A percentile compares a stretch with the other conserved stretches of the same genome.
These are phyloP conservation scores for Hyppa rectilinea DNA, from an alignment of 2,888 invertebrate species.

Conservation along the genomic window DNA sequence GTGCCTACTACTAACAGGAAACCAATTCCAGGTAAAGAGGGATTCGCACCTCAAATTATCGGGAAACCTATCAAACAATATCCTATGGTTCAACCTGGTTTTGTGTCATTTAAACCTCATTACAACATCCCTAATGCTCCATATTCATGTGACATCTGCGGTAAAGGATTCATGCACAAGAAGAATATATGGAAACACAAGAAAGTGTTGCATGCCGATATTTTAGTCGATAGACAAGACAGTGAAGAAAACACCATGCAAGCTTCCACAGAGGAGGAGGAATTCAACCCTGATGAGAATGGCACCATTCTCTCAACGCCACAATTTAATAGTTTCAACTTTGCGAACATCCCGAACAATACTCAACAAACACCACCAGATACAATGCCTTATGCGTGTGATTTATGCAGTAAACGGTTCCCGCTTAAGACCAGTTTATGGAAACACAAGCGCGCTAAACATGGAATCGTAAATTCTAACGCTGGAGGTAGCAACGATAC, in stretches of 20 bases:
- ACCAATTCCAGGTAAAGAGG: conserved; percentile 79
- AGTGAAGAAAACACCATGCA: conserved; percentile 89
- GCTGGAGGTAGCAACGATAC: conserved; percentile 72
- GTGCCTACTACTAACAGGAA: conserved; percentile 88
- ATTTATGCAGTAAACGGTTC: conserved; percentile 87
- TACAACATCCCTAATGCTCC: conserved; percentile 87
- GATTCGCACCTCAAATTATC: conserved; percentile 85
- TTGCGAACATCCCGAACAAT: conserved; percentile 80
- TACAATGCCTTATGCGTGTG: conserved; percentile 83
- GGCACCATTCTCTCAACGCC: conserved; percentile 85
- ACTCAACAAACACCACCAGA: conserved; percentile 75
- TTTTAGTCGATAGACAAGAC: conserved; percentile 85
- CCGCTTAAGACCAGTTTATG: conserved; percentile 86
- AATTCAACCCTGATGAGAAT: conserved; percentile 86
- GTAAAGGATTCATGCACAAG: conserved; percentile 91
- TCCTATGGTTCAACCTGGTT: conserved; percentile 79
- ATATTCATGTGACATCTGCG: conserved; percentile 92
- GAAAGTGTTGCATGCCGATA: conserved; percentile 88
- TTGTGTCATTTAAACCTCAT: conserved; percentile 82
- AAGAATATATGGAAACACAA: conserved; percentile 90
- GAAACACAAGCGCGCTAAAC: conserved; percentile 89
- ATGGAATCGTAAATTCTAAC: conserved; percentile 83
- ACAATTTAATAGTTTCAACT: conserved; percentile 89
- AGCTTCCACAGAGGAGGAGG: conserved; percentile 88
- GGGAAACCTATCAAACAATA: conserved; percentile 85